Evolutionary conservation across 2,113 vertebrate genomes (phyloP), one percentile per base, ranked within the genome.

Genomic region (Agapornis roseicollis): DNA sequence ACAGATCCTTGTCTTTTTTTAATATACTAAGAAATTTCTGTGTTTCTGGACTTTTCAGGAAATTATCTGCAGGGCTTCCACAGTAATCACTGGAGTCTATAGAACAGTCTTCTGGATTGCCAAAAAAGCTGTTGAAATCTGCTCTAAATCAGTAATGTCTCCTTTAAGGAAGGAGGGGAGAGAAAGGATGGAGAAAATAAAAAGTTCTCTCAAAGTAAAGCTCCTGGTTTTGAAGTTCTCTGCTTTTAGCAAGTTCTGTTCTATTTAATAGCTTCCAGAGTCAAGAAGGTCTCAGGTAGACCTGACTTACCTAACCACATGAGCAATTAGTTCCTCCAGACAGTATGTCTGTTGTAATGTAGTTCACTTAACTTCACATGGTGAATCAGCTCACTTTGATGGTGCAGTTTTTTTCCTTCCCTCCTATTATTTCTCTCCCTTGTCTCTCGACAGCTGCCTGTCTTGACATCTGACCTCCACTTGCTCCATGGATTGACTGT

Each of bases 211-310:
- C 71, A 77, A 96, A 94, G 93, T 83, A 86, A 89, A 95, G 82
- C 83, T 85, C 66, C 9, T 68, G 74, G 52, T 95, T 98, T 97
- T 97, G 88, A 97, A 96, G 96, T 95, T 95, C 55, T 94, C 93
- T 80, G 93, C 94, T 97, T 95, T 96, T 53, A 97, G 91, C 92
- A 96, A 96, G 94, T 97, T 96, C 90, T 96, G 90, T 88, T 96
- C 97, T 90, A 95, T 97, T 97, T 97, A 97, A 98, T 94, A 96
- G 96, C 88, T 97, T 95, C 87, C 93, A 81, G 94, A 97, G 97
- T 97, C 97, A 97, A 95, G 96, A 95, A 97, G 97, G 97, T 97
- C 97, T 95, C 93, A 93, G 95, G 95, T 95, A 96, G 97, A 96
- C 91, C 96, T 82, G 87, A 96, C 95, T 83, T 95, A 96, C 88